A percentile compares a stretch with the other conserved stretches of the same genome.
phyloP scores from a whole-genome alignment of 2,113 vertebrate genomes.

The Fregetta grallaria region DNA sequence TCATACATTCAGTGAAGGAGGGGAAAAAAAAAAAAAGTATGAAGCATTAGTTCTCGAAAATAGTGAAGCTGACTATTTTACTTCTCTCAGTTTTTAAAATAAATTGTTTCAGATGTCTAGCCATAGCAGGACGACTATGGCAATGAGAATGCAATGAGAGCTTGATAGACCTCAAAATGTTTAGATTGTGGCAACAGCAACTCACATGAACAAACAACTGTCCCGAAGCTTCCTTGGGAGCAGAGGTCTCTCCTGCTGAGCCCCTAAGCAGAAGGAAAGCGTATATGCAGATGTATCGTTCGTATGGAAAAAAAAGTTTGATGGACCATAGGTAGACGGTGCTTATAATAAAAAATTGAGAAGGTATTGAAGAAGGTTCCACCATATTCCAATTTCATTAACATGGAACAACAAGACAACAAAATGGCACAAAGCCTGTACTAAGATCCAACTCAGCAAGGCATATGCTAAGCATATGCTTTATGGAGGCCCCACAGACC shows the following conservation, averaged over 20 bases:
- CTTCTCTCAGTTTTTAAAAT: not conserved
- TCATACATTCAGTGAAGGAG: not conserved
- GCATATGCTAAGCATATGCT: not conserved
- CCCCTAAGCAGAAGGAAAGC: not conserved
- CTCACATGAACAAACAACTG: not conserved
- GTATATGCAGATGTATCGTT: not conserved
- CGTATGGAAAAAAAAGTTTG: not conserved
- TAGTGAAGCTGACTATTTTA: not conserved
- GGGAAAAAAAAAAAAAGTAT: not conserved
- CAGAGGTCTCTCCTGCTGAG: not conserved
- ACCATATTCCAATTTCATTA: not conserved
- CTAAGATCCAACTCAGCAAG: not conserved
- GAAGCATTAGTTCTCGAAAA: not conserved
- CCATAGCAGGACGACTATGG: not conserved
- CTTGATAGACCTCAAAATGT: not conserved
- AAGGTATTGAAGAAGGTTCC: not conserved
- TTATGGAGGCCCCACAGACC: not conserved
- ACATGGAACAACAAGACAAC: not conserved
- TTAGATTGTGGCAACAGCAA: not conserved
- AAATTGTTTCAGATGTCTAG: not conserved
- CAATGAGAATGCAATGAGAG: not conserved
- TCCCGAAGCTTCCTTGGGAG: not conserved
- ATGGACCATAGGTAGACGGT: not conserved
- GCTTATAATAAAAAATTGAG: not conserved
- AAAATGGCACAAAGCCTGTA: not conserved